A percentile compares a stretch with the other conserved stretches of the same genome.
These are phyloP conservation scores for Callaeas wilsoni DNA, from an alignment of 2,113 vertebrate species.

Conservation along the genomic window DNA sequence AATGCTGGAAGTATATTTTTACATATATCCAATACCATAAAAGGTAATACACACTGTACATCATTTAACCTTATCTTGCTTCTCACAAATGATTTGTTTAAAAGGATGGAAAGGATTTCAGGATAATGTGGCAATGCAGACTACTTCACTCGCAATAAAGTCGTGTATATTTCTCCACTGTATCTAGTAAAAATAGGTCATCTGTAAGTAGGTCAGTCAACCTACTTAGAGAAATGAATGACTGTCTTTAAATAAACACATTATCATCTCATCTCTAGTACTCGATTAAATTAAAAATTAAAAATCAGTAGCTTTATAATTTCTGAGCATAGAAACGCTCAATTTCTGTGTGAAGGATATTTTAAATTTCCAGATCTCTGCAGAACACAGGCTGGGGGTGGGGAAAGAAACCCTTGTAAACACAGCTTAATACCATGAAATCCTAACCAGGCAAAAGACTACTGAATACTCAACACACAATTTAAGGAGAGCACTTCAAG, in stretches of 20 bases:
- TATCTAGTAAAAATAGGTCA: constrained; percentile 59
- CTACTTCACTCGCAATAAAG: not conserved
- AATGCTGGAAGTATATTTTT: not conserved
- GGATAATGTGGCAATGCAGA: not conserved
- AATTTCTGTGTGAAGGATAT: not conserved
- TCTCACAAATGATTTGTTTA: not conserved
- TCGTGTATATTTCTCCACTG: constrained; percentile 8
- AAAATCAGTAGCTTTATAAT: not conserved
- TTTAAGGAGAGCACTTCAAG: not conserved
- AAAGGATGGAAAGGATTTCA: not conserved
- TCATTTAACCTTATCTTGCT: not conserved
- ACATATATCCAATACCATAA: not conserved
- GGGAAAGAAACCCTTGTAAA: not conserved
- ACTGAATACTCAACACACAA: not conserved
- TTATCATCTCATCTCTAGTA: not conserved
- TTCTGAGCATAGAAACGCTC: not conserved
- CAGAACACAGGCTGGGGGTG: not conserved
- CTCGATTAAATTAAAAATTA: not conserved
- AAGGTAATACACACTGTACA: not conserved
- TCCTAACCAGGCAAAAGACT: not conserved
- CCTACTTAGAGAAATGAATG: constrained; percentile 22
- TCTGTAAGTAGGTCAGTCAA: constrained; percentile 64
- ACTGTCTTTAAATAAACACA: not conserved
- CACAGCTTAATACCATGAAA: constrained; percentile 1
- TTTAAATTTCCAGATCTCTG: not conserved